Conservation (phyloP, 2,888 invertebrate genomes). For the Sepiola atlantica region DNA sequence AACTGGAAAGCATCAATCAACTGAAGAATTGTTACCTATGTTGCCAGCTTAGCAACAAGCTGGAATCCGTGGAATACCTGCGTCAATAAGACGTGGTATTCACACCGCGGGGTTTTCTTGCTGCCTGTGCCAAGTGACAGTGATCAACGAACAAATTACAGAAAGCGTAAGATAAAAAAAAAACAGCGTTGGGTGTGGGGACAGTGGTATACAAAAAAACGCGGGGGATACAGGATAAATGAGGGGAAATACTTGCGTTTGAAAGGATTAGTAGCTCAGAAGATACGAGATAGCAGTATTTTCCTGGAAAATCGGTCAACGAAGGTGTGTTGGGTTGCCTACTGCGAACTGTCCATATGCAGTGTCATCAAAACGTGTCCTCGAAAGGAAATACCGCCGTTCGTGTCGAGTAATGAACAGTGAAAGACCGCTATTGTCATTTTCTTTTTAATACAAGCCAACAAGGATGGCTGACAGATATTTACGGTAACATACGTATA, state of each 20-base stretch:
- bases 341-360: not conserved
- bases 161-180: not conserved
- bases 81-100: not conserved
- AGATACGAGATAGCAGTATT: not conserved
- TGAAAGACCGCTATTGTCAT: not conserved
- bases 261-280: not conserved
- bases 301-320: not conserved
- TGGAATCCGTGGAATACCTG: conserved; percentile 1
- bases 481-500: no score
- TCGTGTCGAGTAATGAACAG: not conserved
- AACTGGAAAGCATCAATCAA: not conserved
- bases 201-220: not conserved
- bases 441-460: not conserved
- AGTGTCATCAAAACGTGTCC: not conserved
- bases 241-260: not conserved
- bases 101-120: not conserved
- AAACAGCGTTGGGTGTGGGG: not conserved
- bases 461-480: no score
- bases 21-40: not conserved
- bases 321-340: not conserved
- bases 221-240: not conserved
- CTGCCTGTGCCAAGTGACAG: not conserved
- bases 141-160: not conserved
- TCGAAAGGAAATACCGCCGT: not conserved
- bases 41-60: not conserved